These are phyloP conservation scores for Corythaixoides concolor DNA, from an alignment of 2,113 vertebrate genomes.

Conservation along the genomic window DNA sequence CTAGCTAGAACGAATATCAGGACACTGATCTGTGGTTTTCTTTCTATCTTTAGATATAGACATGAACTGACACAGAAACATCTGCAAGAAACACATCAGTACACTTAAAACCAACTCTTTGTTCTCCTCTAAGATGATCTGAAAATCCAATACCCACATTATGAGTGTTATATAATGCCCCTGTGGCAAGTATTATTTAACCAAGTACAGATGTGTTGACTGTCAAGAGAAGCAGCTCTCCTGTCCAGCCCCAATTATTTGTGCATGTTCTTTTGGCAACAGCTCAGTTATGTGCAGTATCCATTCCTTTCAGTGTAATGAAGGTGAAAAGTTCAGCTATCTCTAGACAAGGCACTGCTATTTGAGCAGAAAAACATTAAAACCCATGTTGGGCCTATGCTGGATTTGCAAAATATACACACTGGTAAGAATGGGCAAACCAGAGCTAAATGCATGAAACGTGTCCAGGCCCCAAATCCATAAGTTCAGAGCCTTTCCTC, in stretches of 20 bases:
- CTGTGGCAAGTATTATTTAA: slow-evolving; percentile 49
- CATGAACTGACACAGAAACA: neutral
- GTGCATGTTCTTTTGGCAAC: slow-evolving; percentile 56
- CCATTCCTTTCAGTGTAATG: neutral
- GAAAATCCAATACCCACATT: slow-evolving; percentile 48
- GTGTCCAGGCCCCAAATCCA: neutral
- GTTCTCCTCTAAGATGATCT: slow-evolving; percentile 15
- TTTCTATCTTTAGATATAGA: slow-evolving; percentile 20
- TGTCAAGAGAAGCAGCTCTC: slow-evolving; percentile 35
- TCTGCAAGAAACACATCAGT: slow-evolving; percentile 28
- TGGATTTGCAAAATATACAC: neutral
- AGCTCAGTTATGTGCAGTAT: slow-evolving; percentile 52
- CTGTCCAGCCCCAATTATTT: slow-evolving; percentile 33
- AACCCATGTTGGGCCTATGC: neutral
- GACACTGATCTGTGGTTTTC: neutral
- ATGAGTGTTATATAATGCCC: slow-evolving; percentile 56
- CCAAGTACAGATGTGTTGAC: slow-evolving; percentile 48
- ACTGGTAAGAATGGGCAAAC: neutral
- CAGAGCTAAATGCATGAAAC: neutral
- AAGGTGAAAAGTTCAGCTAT: slow-evolving; percentile 66
- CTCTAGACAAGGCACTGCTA: neutral
- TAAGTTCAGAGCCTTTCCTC: neutral
- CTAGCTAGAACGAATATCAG: neutral
- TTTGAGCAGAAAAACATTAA: neutral
- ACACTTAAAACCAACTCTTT: slow-evolving; percentile 27